phyloP scores from a whole-genome alignment of 2,113 vertebrate species.

The Ellobius talpinus region DNA sequence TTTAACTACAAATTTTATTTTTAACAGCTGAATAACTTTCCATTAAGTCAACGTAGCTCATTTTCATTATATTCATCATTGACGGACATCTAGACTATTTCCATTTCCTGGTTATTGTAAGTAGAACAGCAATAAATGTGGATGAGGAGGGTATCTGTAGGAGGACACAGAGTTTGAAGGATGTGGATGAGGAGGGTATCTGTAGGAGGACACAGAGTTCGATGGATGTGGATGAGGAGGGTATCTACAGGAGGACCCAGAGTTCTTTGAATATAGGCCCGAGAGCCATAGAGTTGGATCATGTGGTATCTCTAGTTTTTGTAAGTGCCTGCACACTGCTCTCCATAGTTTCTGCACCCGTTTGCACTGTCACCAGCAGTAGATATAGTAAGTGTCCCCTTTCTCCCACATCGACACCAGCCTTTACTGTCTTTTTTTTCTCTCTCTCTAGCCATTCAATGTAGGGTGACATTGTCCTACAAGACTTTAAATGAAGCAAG shows the following conservation, averaged over 20 bases:
- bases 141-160: not conserved
- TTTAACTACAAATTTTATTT: not conserved
- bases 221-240: too few relatives aligned
- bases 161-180: not conserved
- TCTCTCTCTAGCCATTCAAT: not conserved
- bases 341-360: not conserved
- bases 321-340: not conserved
- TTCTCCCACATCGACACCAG: not conserved
- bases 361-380: not conserved
- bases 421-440: constrained; percentile 1
- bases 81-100: not conserved
- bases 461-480: not conserved
- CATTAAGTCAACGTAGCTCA: not conserved
- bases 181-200: too few relatives aligned
- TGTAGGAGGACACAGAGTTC: not conserved
- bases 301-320: too few relatives aligned
- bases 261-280: not conserved
- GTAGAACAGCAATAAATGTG: not conserved
- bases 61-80: not conserved
- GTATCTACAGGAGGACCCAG: not conserved
- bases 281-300: not conserved
- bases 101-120: not conserved
- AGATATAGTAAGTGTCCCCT: not conserved
- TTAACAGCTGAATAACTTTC: not conserved
- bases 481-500: not conserved